Evolutionary conservation across 2,888 invertebrate species (phyloP).

Genomic region (Hedychridium roseum): DNA sequence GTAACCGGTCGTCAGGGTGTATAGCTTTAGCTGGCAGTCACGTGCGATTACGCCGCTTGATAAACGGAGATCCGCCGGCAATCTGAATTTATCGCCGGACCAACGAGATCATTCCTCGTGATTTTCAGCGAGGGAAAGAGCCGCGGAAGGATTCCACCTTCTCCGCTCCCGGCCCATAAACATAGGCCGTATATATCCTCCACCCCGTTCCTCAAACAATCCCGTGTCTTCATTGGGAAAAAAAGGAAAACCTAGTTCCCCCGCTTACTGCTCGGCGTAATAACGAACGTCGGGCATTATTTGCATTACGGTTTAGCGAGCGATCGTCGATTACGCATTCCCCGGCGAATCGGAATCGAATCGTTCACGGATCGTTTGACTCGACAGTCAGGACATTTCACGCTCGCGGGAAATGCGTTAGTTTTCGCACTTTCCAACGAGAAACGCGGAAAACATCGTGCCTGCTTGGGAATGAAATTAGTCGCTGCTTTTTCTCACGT

Average conservation of each 20-base stretch:
- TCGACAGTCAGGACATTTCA: too few relatives aligned
- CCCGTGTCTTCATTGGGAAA: conserved; percentile 3
- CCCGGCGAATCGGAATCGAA: too few relatives aligned
- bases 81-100: conserved; percentile 29
- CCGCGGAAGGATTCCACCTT: conserved; percentile 16
- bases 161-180: conserved; percentile 19
- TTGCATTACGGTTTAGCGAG: conserved; percentile 26
- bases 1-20: conserved; percentile 6
- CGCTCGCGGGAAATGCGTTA: too few relatives aligned
- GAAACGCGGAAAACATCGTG: too few relatives aligned
- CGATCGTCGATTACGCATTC: too few relatives aligned
- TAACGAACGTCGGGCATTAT: conserved; percentile 30
- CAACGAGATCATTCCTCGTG: conserved; percentile 24
- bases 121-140: conserved; percentile 13
- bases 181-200: conserved; percentile 19
- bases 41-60: conserved; percentile 27
- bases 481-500: too few relatives aligned
- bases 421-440: too few relatives aligned
- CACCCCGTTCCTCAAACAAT: conserved; percentile 17
- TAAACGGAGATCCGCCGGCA: conserved; percentile 29
- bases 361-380: too few relatives aligned
- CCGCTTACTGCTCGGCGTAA: conserved; percentile 3
- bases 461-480: too few relatives aligned
- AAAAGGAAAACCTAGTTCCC: conserved; percentile 19
- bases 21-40: conserved; percentile 4